Percentiles rank a stretch among this genome's conserved stretches.
Evolutionary conservation across 1,140 invertebrate species (phyloP).

Genomic region (Battus philenor): DNA sequence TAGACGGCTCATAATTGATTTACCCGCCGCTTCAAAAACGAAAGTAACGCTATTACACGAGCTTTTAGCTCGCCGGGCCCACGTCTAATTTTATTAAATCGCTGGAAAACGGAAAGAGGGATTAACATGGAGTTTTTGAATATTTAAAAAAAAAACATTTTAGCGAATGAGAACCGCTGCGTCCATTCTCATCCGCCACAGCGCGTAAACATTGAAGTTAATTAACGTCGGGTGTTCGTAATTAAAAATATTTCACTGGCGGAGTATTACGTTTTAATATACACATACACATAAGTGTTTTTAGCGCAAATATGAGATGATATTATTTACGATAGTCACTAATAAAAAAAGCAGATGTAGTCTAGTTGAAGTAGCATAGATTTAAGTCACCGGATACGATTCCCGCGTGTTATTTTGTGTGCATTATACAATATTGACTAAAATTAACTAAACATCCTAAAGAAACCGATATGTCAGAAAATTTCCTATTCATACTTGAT

Average conservation of each 20-base stretch:
- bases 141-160: conserved; percentile 17
- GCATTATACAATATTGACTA: too few relatives aligned
- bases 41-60: conserved; percentile 17
- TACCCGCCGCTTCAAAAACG: conserved; percentile 16
- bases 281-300: background rate
- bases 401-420: too few relatives aligned
- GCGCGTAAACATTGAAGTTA: conserved; percentile 14
- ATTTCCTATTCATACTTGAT: too few relatives aligned
- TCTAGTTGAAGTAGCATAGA: too few relatives aligned
- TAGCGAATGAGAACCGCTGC: conserved; percentile 13
- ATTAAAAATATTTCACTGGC: conserved; percentile 13
- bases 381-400: too few relatives aligned
- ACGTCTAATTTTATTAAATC: conserved; percentile 17
- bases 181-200: conserved; percentile 13
- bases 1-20: conserved; percentile 16
- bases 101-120: conserved; percentile 12
- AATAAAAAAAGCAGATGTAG: too few relatives aligned
- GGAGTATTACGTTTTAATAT: conserved; percentile 1
- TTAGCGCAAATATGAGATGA: too few relatives aligned
- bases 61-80: conserved; percentile 15
- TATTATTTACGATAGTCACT: too few relatives aligned
- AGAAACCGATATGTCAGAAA: too few relatives aligned
- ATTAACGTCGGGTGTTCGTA: conserved; percentile 12
- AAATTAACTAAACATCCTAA: too few relatives aligned
- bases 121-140: conserved; percentile 11